phyloP scores from a whole-genome alignment of 2,113 vertebrate genomes.

The Trochalopteron elliotii region DNA sequence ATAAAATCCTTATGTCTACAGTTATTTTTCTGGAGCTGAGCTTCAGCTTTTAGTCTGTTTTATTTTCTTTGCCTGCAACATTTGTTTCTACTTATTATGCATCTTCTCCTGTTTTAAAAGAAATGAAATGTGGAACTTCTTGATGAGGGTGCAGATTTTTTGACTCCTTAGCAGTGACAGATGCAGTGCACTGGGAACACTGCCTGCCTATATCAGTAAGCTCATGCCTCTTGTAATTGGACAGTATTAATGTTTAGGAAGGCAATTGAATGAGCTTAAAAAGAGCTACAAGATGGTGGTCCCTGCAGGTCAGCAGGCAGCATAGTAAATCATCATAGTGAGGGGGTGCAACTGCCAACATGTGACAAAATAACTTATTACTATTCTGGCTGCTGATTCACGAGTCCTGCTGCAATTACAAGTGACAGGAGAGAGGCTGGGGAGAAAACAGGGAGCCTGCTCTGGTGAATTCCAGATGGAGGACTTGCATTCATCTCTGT shows the following conservation, averaged over 20 bases:
- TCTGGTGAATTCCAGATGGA: neutral
- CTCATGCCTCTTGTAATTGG: neutral
- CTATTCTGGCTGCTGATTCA: neutral
- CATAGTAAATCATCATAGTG: neutral
- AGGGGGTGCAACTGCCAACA: neutral
- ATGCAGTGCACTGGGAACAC: neutral
- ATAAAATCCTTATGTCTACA: neutral
- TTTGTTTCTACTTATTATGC: neutral
- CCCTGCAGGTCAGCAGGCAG: neutral
- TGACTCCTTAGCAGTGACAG: neutral
- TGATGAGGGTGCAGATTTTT: neutral
- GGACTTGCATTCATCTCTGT: neutral
- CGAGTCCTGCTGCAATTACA: neutral
- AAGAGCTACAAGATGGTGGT: constrained; percentile 39
- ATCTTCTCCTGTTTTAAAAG: neutral
- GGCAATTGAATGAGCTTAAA: neutral
- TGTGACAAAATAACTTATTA: neutral
- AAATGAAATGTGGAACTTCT: neutral
- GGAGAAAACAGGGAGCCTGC: neutral
- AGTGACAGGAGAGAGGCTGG: neutral
- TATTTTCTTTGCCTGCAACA: neutral
- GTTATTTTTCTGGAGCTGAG: neutral
- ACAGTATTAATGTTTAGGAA: neutral
- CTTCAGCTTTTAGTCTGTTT: neutral
- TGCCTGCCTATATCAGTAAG: neutral